Evolutionary conservation across 2,113 vertebrate genomes (phyloP), one percentile per base, ranked within the genome.

Genomic region (Apodemus sylvaticus): DNA sequence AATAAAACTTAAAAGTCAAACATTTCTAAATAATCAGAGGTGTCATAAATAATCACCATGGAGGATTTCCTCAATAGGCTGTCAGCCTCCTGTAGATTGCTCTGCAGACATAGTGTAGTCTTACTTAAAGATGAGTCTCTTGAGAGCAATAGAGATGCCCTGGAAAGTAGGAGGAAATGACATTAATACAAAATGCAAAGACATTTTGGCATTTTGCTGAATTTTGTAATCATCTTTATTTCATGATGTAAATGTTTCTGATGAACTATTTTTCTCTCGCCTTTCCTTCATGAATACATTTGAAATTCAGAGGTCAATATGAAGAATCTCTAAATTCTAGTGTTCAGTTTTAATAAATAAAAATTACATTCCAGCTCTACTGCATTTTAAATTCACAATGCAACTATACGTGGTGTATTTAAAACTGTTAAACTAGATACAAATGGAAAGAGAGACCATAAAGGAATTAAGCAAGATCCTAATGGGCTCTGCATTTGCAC

Each of bases 161-260:
- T 83, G 90, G 86, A 90, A 98, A 95, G 91, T 70, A 58, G 83
- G 53, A 95, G 51, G 78, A 95, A 82, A 93, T 81, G 73, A 79
- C 82, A 97, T 97, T 97, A 97, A 98, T 97, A 89, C 17, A 95
- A 97, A 97, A 94, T 86, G 48, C 94, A 98, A 97, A 98, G 55
- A 90, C 87, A 97, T 96, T 95, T 87, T 95, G 94, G 94, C 89
- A 86, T 94, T 90, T 97, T 94, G 8, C 64, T 92, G 29, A 82
- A 93, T 91, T 97, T 90, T 17, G 12, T 96, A 85, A 93, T 92
- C 81, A 97, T 97, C 74, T 42, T 92, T 97, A 96, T 93, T 96
- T 90, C 66, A 70, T 96, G 51, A 68, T 86, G 76, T 88, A 95
- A 53, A 48, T 74, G 66, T 76, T 96, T 97, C 66, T 34, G 68